Evolutionary conservation across 2,113 vertebrate genomes (phyloP).

Genomic region (Cyprinodon tularosa): DNA sequence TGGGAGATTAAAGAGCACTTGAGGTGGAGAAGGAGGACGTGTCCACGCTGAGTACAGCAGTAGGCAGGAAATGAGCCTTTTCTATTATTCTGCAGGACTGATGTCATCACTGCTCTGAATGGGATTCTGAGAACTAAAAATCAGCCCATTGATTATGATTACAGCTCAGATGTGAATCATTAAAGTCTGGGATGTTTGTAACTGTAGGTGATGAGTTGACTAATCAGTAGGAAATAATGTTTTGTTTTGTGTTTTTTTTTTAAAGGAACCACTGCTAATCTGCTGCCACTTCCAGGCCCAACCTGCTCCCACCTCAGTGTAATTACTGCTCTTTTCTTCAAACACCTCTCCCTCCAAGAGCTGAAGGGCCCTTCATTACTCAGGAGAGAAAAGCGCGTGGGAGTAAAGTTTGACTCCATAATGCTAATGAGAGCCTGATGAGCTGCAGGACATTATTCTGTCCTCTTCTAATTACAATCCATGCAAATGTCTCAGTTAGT

Average conservation of each 20-base stretch:
- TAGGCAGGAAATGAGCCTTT: not conserved
- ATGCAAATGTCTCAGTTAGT: slow-evolving; percentile 16
- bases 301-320: slow-evolving; percentile 49
- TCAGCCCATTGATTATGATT: not conserved
- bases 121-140: not conserved
- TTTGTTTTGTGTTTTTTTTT: too few relatives aligned
- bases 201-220: slow-evolving; percentile 8
- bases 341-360: slow-evolving; percentile 37
- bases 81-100: not conserved
- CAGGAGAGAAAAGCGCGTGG: slow-evolving; percentile 27
- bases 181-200: slow-evolving; percentile 6
- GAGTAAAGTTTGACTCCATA: slow-evolving; percentile 4
- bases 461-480: slow-evolving; percentile 35
- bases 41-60: not conserved
- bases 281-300: slow-evolving; percentile 29
- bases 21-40: not conserved
- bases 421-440: slow-evolving; percentile 43
- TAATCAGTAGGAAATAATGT: slow-evolving; percentile 33
- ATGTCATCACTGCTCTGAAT: not conserved
- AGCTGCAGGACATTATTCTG: slow-evolving; percentile 17
- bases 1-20: slow-evolving; percentile 1
- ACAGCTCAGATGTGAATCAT: not conserved
- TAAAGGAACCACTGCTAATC: slow-evolving; percentile 14
- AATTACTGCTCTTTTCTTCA: slow-evolving; percentile 61
- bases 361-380: slow-evolving; percentile 57